Evolutionary conservation across 1,140 invertebrate species (phyloP).

Genomic region (Drosophila kohkoa): DNA sequence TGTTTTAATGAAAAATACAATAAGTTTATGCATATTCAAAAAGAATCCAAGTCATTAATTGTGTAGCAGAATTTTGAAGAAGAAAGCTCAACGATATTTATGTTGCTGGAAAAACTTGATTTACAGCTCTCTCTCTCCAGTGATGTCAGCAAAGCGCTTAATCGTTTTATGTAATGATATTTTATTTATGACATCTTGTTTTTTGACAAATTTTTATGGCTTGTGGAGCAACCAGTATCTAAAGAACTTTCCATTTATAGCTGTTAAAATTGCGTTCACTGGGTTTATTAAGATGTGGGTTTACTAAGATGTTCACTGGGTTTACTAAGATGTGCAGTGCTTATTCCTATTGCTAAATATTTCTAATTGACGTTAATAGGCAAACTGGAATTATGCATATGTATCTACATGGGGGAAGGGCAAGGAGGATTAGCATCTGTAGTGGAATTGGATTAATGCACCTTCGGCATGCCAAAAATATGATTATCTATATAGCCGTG

Average conservation of each 20-base stretch:
- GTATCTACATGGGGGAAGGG: constrained; percentile 31
- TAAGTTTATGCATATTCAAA: not conserved
- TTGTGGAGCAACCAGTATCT: too few species aligned
- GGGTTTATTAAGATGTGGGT: not conserved
- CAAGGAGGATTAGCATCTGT: constrained; percentile 45
- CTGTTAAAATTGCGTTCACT: not conserved
- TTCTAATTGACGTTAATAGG: not conserved
- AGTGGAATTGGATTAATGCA: constrained; percentile 37
- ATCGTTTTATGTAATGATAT: too few species aligned
- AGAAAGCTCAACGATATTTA: too few species aligned
- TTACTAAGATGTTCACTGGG: not conserved
- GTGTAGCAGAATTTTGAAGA: too few species aligned
- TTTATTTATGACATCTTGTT: too few species aligned
- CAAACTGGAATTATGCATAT: constrained; percentile 18
- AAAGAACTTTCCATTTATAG: not conserved
- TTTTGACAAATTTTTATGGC: too few species aligned
- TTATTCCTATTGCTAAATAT: not conserved
- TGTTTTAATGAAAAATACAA: constrained; percentile 39
- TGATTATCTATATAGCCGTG: constrained; percentile 71
- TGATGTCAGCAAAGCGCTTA: too few species aligned
- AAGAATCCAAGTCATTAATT: not conserved
- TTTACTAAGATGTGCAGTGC: not conserved
- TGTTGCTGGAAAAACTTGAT: too few species aligned
- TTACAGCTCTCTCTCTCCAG: too few species aligned
- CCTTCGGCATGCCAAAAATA: constrained; percentile 68